phyloP scores from a whole-genome alignment of 2,888 invertebrate species.

The Heliconius ismenius region DNA sequence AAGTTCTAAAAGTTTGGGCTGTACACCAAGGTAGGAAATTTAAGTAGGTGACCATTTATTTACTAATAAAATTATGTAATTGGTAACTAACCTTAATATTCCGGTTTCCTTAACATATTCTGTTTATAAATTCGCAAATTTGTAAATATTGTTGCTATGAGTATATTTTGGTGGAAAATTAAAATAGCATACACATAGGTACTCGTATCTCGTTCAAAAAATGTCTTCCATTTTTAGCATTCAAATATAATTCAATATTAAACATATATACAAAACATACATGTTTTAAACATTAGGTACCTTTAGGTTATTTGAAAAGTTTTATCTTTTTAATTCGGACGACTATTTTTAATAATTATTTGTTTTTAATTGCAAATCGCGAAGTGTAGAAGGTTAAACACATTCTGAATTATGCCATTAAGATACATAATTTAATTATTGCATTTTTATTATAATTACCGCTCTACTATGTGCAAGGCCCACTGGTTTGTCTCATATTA shows the following conservation, averaged over 20 bases:
- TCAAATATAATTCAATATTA: too few relatives aligned
- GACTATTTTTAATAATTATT: not conserved
- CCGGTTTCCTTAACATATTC: constrained; percentile 39
- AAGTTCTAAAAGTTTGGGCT: not conserved
- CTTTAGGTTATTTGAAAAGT: not conserved
- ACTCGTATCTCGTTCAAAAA: not conserved
- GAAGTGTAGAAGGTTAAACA: not conserved
- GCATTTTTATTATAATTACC: not conserved
- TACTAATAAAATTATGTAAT: constrained; percentile 46
- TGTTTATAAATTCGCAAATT: constrained; percentile 30
- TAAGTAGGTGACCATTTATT: constrained; percentile 40
- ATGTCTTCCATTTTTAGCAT: not conserved
- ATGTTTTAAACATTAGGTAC: not conserved
- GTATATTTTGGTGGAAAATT: not conserved
- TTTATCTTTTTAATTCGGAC: not conserved
- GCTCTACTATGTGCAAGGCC: not conserved
- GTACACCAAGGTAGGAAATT: constrained; percentile 3
- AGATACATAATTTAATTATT: not conserved
- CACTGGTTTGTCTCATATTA: not conserved
- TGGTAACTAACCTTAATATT: constrained; percentile 43
- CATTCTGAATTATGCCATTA: not conserved
- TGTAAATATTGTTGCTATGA: constrained; percentile 18
- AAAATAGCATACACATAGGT: not conserved
- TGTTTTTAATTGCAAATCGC: not conserved
- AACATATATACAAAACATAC: too few relatives aligned